A percentile compares a stretch with the other conserved stretches of the same genome.
phyloP scores from a whole-genome alignment of 2,888 invertebrate genomes.

The Gnatocerus cornutus region DNA sequence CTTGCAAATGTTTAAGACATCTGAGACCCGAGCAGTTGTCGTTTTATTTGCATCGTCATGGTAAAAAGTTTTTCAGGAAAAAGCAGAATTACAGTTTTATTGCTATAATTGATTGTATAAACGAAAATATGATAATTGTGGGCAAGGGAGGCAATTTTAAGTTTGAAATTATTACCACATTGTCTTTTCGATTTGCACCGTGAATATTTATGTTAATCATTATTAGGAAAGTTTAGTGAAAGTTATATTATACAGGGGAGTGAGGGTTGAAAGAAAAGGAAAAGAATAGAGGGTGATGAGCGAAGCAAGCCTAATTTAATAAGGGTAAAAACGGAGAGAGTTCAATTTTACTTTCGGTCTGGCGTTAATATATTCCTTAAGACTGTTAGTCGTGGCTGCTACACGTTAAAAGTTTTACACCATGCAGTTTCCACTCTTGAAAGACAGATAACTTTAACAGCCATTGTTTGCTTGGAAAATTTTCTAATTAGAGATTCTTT shows the following conservation, averaged over 20 bases:
- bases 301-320: conserved; percentile 64
- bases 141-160: conserved; percentile 49
- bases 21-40: conserved; percentile 35
- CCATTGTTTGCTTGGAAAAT: conserved; percentile 33
- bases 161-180: conserved; percentile 54
- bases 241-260: conserved; percentile 61
- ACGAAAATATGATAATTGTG: conserved; percentile 55
- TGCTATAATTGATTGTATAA: conserved; percentile 60
- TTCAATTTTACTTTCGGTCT: conserved; percentile 56
- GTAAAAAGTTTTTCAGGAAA: conserved; percentile 25
- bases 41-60: conserved; percentile 39
- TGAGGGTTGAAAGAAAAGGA: conserved; percentile 55
- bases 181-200: conserved; percentile 57
- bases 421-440: conserved; percentile 42
- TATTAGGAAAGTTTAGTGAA: conserved; percentile 61
- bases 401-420: conserved; percentile 49
- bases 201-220: conserved; percentile 66
- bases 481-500: conserved; percentile 43
- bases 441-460: conserved; percentile 40
- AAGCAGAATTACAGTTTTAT: conserved; percentile 52
- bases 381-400: conserved; percentile 48
- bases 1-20: conserved; percentile 29
- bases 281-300: conserved; percentile 61
- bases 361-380: conserved; percentile 52
- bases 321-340: conserved; percentile 59